Evolutionary conservation across 2,797 vertebrate species (phyloP).

Genomic region (Mallotus villosus): DNA sequence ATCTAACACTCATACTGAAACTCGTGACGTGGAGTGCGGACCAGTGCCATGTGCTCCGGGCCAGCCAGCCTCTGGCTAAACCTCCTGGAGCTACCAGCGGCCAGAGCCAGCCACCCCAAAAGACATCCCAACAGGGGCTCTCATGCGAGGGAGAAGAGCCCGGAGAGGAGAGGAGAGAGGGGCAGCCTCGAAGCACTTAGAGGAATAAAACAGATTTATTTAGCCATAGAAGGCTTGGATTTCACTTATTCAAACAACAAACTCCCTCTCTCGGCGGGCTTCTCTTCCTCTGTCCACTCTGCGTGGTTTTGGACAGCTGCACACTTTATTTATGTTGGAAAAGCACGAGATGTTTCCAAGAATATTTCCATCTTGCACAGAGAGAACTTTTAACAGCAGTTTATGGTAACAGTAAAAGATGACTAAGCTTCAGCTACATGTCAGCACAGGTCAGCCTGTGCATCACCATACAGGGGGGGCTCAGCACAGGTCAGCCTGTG

Average conservation of each 20-base stretch:
- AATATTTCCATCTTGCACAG: slow-evolving; percentile 55
- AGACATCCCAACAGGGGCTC: slow-evolving; percentile 36
- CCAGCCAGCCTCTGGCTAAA: slow-evolving; percentile 21
- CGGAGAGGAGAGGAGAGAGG: slow-evolving; percentile 8
- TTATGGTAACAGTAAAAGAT: slow-evolving; percentile 51
- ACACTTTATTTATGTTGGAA: slow-evolving; percentile 57
- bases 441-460: slow-evolving; percentile 36
- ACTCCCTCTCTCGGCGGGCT: slow-evolving; percentile 45
- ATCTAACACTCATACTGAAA: background rate
- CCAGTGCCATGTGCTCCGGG: slow-evolving; percentile 29
- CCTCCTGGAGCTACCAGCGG: slow-evolving; percentile 15
- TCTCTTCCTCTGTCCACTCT: slow-evolving; percentile 54
- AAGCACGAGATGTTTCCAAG: slow-evolving; percentile 54
- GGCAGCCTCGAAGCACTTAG: slow-evolving; percentile 48
- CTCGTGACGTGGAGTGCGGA: background rate
- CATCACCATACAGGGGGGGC: slow-evolving; percentile 16
- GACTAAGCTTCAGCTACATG: slow-evolving; percentile 28
- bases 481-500: background rate
- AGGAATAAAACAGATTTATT: slow-evolving; percentile 58
- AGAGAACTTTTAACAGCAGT: slow-evolving; percentile 44
- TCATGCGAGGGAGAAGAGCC: slow-evolving; percentile 26
- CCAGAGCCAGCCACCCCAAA: too few species aligned
- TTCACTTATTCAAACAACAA: slow-evolving; percentile 60
- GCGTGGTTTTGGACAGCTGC: slow-evolving; percentile 61
- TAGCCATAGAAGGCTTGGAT: slow-evolving; percentile 25